phyloP scores from a whole-genome alignment of 2,113 vertebrate genomes.

The Puntigrus tetrazona region DNA sequence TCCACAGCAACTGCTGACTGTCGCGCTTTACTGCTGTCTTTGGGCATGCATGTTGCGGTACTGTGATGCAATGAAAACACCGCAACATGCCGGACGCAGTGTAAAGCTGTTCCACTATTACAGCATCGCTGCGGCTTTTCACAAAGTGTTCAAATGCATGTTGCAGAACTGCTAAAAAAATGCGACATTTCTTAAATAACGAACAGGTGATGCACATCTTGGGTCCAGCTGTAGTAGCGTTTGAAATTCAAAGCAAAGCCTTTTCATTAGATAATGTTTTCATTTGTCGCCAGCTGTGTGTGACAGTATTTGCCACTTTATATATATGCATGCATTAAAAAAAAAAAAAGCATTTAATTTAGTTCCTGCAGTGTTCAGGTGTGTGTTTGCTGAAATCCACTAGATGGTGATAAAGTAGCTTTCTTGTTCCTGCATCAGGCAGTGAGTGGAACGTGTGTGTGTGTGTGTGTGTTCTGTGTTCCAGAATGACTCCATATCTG shows the following conservation, averaged over 20 bases:
- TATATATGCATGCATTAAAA: not conserved
- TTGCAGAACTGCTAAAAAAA: not conserved
- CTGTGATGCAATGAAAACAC: not conserved
- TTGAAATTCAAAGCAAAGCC: not conserved
- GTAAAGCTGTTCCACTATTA: not conserved
- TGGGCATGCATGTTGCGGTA: not conserved
- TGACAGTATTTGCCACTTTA: not conserved
- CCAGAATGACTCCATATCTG: not conserved
- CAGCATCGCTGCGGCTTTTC: too few species aligned
- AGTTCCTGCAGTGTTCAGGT: not conserved
- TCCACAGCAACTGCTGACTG: slow-evolving; percentile 30
- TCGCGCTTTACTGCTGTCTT: not conserved
- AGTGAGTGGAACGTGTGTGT: not conserved
- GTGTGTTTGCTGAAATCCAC: slow-evolving; percentile 42
- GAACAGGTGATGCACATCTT: not conserved
- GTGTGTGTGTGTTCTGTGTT: not conserved
- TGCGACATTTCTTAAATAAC: not conserved
- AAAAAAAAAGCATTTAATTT: not conserved
- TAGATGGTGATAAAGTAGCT: slow-evolving; percentile 60
- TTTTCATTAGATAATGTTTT: not conserved
- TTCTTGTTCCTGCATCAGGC: not conserved
- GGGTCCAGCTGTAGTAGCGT: not conserved
- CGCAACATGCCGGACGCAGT: not conserved
- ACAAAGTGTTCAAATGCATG: not conserved
- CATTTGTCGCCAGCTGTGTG: not conserved